A percentile compares a stretch with the other conserved stretches of the same genome.
Evolutionary conservation across 2,797 vertebrate species (phyloP).

Genomic region (Tokudaia muenninki): DNA sequence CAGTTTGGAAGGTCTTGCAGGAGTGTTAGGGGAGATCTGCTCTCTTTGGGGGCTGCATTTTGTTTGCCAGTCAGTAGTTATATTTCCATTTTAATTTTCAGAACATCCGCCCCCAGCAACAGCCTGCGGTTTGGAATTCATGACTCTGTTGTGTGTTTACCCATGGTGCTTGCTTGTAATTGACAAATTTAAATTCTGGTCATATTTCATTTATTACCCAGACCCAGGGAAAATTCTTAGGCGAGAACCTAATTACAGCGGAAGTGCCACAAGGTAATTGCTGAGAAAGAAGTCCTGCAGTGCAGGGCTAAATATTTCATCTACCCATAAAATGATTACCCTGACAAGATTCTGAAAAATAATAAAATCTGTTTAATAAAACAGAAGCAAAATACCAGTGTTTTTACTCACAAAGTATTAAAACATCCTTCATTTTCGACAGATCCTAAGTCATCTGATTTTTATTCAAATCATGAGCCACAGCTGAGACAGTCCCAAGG

Average conservation of each 20-base stretch:
- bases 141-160: conserved; percentile 66
- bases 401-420: conserved; percentile 81
- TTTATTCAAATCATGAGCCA: conserved; percentile 77
- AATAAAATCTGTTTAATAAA: conserved; percentile 86
- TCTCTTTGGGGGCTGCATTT: conserved; percentile 70
- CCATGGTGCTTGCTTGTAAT: conserved; percentile 49
- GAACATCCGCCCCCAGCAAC: conserved; percentile 32
- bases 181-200: conserved; percentile 78
- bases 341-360: conserved; percentile 82
- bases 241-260: conserved; percentile 77
- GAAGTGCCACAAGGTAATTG: conserved; percentile 77
- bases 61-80: conserved; percentile 66
- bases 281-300: conserved; percentile 64
- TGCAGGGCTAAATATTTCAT: conserved; percentile 73
- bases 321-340: conserved; percentile 79
- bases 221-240: conserved; percentile 73
- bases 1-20: background rate
- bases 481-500: background rate
- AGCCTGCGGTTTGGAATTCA: conserved; percentile 47
- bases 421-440: conserved; percentile 84
- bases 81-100: conserved; percentile 76
- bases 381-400: conserved; percentile 79
- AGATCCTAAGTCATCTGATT: conserved; percentile 81
- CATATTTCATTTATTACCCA: conserved; percentile 83
- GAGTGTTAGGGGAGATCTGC: conserved; percentile 45